Percentiles rank a stretch among this genome's conserved stretches.
phyloP scores from a whole-genome alignment of 2,888 invertebrate species.

The Himalopsyche kuldschensis region DNA sequence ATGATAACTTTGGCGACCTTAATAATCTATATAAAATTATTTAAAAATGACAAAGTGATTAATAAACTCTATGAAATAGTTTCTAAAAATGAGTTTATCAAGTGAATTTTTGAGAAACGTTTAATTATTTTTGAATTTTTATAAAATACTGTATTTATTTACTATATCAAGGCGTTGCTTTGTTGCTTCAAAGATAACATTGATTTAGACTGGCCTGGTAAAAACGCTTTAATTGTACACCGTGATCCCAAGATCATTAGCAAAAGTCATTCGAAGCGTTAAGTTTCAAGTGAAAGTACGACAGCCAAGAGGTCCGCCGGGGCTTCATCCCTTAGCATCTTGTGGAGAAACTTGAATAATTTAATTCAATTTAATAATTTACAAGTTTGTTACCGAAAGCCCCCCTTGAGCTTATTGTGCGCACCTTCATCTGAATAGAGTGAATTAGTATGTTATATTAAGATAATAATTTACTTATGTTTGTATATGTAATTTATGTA shows the following conservation, averaged over 20 bases:
- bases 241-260: conserved; percentile 42
- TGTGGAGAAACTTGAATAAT: conserved; percentile 38
- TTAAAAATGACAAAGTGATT: too few relatives aligned
- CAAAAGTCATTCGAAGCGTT: conserved; percentile 45
- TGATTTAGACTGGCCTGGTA: conserved; percentile 3
- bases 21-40: too few relatives aligned
- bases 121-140: too few relatives aligned
- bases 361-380: conserved; percentile 39
- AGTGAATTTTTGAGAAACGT: too few relatives aligned
- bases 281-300: conserved; percentile 5
- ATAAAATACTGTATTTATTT: too few relatives aligned
- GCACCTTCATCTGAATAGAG: neutral
- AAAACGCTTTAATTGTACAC: conserved; percentile 41
- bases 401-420: conserved; percentile 3
- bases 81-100: too few relatives aligned
- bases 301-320: conserved; percentile 39
- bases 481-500: neutral
- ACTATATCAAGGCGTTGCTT: too few relatives aligned
- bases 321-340: conserved; percentile 44
- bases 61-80: too few relatives aligned
- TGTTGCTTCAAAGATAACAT: too few relatives aligned
- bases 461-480: neutral
- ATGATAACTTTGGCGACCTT: too few relatives aligned
- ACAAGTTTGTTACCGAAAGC: conserved; percentile 30
- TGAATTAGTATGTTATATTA: neutral